Conservation (phyloP, 2,888 invertebrate genomes). For the Andricus quercusramuli region DNA sequence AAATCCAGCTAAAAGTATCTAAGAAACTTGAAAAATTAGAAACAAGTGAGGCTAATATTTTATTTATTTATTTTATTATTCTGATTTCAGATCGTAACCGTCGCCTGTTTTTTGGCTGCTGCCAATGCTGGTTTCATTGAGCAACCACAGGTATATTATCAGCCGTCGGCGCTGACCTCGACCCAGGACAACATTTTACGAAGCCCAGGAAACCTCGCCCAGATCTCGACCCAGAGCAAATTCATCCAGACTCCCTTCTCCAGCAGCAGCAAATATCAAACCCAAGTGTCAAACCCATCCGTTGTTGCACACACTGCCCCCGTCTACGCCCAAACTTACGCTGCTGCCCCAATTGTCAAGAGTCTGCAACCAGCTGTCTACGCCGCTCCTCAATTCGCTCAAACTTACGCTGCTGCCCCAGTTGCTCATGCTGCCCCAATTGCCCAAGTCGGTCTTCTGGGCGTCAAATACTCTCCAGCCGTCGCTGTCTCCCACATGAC, state of each 20-base stretch:
- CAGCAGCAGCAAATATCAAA: slow-evolving; percentile 86
- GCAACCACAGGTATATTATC: slow-evolving; percentile 39
- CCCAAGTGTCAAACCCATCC: slow-evolving; percentile 83
- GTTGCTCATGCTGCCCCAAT: slow-evolving; percentile 53
- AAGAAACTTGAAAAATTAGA: no score
- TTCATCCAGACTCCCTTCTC: slow-evolving; percentile 87
- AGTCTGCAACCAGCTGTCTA: no score
- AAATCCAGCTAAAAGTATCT: no score
- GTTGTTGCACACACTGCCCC: slow-evolving; percentile 65
- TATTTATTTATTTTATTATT: neutral
- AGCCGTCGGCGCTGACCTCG: slow-evolving; percentile 65
- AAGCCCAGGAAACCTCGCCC: slow-evolving; percentile 83
- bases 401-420: slow-evolving; percentile 32
- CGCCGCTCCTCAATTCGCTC: no score
- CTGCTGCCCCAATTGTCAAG: slow-evolving; percentile 36
- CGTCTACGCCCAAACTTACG: slow-evolving; percentile 56
- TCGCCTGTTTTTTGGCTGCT: slow-evolving; percentile 68
- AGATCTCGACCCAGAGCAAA: slow-evolving; percentile 84
- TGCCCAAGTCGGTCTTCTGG: slow-evolving; percentile 62
- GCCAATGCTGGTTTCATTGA: slow-evolving; percentile 68
- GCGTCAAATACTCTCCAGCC: slow-evolving; percentile 70
- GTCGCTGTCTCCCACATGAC: slow-evolving; percentile 72
- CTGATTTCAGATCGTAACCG: slow-evolving; percentile 62
- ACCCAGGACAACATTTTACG: slow-evolving; percentile 78
- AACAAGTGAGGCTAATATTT: no score